Evolutionary conservation across 2,888 invertebrate species (phyloP).

Genomic region (Plagiodera versicolora): DNA sequence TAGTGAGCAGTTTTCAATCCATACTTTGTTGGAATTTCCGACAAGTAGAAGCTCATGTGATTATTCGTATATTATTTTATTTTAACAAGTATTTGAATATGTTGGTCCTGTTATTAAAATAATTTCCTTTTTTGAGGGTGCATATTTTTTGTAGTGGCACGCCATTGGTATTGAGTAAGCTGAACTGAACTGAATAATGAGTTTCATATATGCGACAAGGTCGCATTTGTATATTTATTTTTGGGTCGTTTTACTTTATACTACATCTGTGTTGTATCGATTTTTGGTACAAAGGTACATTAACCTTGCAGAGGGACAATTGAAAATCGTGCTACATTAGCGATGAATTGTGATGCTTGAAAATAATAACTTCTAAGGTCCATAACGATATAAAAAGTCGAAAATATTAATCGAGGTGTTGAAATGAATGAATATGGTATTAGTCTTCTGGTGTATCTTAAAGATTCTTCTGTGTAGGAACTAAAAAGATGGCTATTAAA

Average conservation of each 20-base stretch:
- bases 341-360: too few relatives aligned
- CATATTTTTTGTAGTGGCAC: not conserved
- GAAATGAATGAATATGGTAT: not conserved
- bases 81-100: too few relatives aligned
- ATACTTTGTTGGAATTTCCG: too few relatives aligned
- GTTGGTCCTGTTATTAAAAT: too few relatives aligned
- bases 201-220: constrained; percentile 27
- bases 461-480: not conserved
- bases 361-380: too few relatives aligned
- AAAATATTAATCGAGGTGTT: too few relatives aligned
- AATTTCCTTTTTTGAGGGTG: too few relatives aligned
- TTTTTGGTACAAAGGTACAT: constrained; percentile 11
- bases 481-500: not conserved
- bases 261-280: constrained; percentile 21
- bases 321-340: too few relatives aligned
- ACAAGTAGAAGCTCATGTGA: too few relatives aligned
- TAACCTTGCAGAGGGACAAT: constrained; percentile 6
- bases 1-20: too few relatives aligned
- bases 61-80: too few relatives aligned
- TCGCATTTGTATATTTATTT: constrained; percentile 27
- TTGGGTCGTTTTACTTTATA: constrained; percentile 20
- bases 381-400: too few relatives aligned
- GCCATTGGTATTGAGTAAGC: constrained; percentile 19
- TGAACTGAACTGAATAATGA: constrained; percentile 23
- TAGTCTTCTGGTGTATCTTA: not conserved